Conservation (phyloP, 2,113 vertebrate species). For the Suricata suricatta region DNA sequence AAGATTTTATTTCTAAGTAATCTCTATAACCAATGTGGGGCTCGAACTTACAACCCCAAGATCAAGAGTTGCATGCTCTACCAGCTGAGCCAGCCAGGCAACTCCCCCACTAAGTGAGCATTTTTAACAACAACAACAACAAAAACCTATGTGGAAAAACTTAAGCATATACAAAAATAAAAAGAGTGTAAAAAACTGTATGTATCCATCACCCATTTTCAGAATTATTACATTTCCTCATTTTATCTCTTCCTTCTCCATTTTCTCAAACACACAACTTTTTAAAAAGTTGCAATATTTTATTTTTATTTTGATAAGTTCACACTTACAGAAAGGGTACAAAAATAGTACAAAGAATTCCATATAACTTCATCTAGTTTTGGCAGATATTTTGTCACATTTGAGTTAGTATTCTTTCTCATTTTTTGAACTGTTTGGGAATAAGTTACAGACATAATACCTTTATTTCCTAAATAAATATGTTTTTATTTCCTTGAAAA, state of each 20-base stretch:
- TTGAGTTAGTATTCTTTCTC: background rate
- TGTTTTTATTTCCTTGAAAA: background rate
- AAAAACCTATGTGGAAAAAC: background rate
- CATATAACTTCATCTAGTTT: background rate
- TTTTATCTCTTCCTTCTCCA: background rate
- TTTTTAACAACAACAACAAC: background rate
- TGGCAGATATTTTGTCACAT: background rate
- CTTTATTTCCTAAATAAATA: background rate
- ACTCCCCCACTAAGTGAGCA: background rate
- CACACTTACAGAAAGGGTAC: background rate
- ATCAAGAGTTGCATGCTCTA: too few species aligned
- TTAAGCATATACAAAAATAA: background rate
- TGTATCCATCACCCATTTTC: background rate
- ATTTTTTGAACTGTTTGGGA: background rate
- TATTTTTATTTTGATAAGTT: background rate
- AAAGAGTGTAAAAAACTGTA: background rate
- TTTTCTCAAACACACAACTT: background rate
- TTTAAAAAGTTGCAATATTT: background rate
- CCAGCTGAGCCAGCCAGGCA: background rate
- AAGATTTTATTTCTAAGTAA: background rate
- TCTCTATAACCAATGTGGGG: background rate
- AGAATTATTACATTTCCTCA: background rate
- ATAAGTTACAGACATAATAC: background rate
- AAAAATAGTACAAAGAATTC: background rate
- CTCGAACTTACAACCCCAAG: background rate